Evolutionary conservation across 2,888 invertebrate species (phyloP).

Genomic region (Cheilosia soror): DNA sequence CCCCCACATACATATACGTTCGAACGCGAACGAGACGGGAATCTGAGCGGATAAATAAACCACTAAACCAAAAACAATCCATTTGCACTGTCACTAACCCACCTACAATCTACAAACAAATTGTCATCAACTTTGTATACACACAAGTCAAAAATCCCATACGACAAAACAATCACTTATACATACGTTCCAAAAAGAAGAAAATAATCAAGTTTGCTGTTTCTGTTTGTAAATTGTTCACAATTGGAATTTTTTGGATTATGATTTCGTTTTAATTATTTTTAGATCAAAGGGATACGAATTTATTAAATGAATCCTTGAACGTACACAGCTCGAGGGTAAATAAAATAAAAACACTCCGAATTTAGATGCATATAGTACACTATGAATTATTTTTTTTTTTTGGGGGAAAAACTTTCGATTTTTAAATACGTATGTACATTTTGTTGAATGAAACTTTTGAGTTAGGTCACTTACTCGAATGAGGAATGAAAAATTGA

Average conservation of each 20-base stretch:
- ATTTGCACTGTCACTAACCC: not conserved
- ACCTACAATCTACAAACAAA: constrained; percentile 14
- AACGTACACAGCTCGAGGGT: not conserved
- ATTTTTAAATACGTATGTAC: constrained; percentile 55
- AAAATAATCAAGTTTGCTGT: constrained; percentile 49
- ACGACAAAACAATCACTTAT: constrained; percentile 3
- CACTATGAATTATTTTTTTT: constrained; percentile 1
- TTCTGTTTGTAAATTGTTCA: constrained; percentile 49
- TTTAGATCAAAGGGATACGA: constrained; percentile 7
- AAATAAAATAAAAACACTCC: constrained; percentile 2
- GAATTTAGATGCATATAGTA: not conserved
- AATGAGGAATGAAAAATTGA: constrained; percentile 3
- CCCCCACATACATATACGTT: constrained; percentile 26
- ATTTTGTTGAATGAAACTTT: constrained; percentile 41
- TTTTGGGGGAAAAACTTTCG: constrained; percentile 53
- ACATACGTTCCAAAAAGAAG: constrained; percentile 15
- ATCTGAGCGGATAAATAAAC: constrained; percentile 40
- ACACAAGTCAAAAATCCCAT: not conserved
- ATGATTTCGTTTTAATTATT: constrained; percentile 36
- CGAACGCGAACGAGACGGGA: not conserved
- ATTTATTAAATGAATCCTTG: not conserved
- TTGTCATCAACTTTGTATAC: not conserved
- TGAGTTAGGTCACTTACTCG: constrained; percentile 40
- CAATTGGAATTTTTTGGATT: constrained; percentile 42
- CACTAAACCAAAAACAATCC: not conserved